These are phyloP conservation scores for Amphiduros pacificus DNA, from an alignment of 2,888 invertebrate species.

Conservation along the genomic window DNA sequence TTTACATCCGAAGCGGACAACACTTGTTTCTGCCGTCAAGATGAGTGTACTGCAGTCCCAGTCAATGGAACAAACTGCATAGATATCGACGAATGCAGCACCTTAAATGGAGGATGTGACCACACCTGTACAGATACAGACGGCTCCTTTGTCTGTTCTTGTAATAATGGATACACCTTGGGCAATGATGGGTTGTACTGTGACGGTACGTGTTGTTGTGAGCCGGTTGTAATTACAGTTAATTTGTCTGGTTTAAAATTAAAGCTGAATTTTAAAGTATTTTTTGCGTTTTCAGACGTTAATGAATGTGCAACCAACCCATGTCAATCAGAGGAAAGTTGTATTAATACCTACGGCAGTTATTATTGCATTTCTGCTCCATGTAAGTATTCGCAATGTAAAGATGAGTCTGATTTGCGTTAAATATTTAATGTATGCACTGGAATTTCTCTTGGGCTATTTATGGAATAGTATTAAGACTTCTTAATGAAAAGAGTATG, in stretches of 20 bases:
- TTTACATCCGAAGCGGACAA: neutral
- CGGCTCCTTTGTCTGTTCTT: neutral
- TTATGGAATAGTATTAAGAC: no score
- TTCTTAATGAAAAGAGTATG: no score
- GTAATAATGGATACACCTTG: neutral
- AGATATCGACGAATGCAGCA: neutral
- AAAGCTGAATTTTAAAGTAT: no score
- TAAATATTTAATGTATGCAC: no score
- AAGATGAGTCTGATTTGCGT: no score
- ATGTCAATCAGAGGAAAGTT: neutral
- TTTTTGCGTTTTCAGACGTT: no score
- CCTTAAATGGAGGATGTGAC: neutral
- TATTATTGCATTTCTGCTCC: conserved; percentile 12
- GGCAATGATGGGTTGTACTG: neutral
- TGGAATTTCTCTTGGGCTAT: no score
- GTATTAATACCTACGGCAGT: conserved; percentile 15
- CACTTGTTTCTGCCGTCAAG: neutral
- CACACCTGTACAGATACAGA: neutral
- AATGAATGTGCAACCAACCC: neutral
- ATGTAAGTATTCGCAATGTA: no score
- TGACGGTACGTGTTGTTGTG: neutral
- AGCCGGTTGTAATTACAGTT: no score
- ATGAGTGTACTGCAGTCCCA: neutral
- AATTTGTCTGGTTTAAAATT: no score
- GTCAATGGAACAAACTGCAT: neutral